These are phyloP conservation scores for Elymnias hypermnestra DNA, from an alignment of 1,140 invertebrate species.

Conservation along the genomic window DNA sequence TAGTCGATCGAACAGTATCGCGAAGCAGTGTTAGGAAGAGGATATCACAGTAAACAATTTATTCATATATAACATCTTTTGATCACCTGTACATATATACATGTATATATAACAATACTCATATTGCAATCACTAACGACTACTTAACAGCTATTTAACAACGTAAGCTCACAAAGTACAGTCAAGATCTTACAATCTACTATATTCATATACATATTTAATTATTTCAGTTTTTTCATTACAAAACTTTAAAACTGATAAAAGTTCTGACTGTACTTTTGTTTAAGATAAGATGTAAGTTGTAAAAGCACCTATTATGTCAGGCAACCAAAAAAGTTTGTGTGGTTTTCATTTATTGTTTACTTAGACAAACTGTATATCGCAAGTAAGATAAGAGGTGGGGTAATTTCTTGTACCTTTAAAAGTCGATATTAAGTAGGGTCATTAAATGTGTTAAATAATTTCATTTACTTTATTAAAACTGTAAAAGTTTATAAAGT, in stretches of 20 bases:
- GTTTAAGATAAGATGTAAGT: not conserved
- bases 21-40: constrained; percentile 54
- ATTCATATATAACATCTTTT: constrained; percentile 24
- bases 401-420: too few relatives aligned
- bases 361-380: too few relatives aligned
- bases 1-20: constrained; percentile 40
- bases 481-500: too few relatives aligned
- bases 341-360: too few relatives aligned
- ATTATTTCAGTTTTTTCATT: not conserved
- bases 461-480: too few relatives aligned
- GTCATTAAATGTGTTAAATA: too few relatives aligned
- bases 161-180: constrained; percentile 7
- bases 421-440: too few relatives aligned
- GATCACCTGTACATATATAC: constrained; percentile 15
- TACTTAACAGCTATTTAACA: constrained; percentile 1
- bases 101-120: constrained; percentile 12
- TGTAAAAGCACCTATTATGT: too few relatives aligned
- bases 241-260: too few relatives aligned
- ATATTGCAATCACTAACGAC: constrained; percentile 2
- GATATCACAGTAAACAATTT: constrained; percentile 60
- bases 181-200: constrained; percentile 6
- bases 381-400: too few relatives aligned
- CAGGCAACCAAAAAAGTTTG: too few relatives aligned
- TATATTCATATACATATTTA: not conserved
- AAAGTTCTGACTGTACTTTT: constrained; percentile 6